Base-by-base conservation (phyloP, 2,888 invertebrate genomes). In the Xylota segnis region DNA sequence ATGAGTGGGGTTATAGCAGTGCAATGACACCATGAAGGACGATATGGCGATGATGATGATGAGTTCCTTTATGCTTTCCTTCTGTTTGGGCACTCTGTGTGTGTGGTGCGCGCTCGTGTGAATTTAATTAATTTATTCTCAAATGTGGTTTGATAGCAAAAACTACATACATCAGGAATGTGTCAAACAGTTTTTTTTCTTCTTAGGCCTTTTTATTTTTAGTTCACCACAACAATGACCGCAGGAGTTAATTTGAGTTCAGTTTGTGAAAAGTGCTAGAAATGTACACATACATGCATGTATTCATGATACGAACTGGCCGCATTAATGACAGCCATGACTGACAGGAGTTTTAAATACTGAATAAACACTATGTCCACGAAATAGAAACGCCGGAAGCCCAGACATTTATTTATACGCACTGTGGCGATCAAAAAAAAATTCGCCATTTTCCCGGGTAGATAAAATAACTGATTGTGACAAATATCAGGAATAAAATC, bases 1-100 rank as follows among this genome's bases (percentile, higher is more conserved):
- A 63, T 58, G 47, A 81, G 83, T 66, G 81, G 72, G 86, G 81
- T 82, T 86, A 86, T 86, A 72, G 66, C 82, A 86, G 86, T 86
- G 82, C 86, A 86, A 68, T 86, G 86, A 77, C 86, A 86, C 86
- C 82, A 76, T 82, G 86, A 86, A 86, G 86, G 86, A 86, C 86
- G 83, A 70, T 54, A 32, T 61, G 71, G 65, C 50, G 65, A 34
- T 77, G 52, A 45, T 37, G 50, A 40, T 77, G 59, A 54, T 45
- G 58, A 68, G 40, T 37, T 37, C 12, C 40, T 52, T 18, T 75
- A 45, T 59, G 16, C 34, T 74, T 59, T 58, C 52, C 29, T n/a
- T 23, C 45, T 27, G 34, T 65, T n/a, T 52, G n/a, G 23, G 40
- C 16, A 9, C 9, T 59, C 29, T 72, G 14, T 37, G 23, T 61